Conservation (phyloP, 1,140 invertebrate genomes). For the Halesus radiatus region DNA sequence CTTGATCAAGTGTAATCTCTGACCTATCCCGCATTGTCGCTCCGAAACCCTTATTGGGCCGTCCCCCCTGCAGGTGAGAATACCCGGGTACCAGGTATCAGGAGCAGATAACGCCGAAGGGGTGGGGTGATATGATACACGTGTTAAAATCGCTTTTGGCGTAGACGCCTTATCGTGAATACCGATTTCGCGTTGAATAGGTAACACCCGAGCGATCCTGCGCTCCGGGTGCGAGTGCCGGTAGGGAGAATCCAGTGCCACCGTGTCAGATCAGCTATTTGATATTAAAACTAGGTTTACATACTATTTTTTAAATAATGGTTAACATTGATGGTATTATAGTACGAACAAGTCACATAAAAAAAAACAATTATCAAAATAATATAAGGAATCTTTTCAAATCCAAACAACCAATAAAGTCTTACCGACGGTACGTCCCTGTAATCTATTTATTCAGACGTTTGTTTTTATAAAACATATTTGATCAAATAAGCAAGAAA, state of each 20-base stretch:
- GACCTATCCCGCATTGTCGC: conserved; percentile 34
- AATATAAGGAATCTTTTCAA: too few species aligned
- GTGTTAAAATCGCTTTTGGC: conserved; percentile 52
- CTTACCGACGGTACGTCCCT: too few species aligned
- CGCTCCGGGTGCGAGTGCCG: neutral
- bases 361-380: too few species aligned
- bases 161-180: conserved; percentile 51
- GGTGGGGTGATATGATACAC: conserved; percentile 47
- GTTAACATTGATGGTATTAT: too few species aligned
- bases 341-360: too few species aligned
- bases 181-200: conserved; percentile 52
- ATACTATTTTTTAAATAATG: too few species aligned
- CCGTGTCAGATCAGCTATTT: neutral
- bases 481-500: too few species aligned
- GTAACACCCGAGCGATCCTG: conserved; percentile 40
- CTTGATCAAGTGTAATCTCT: conserved; percentile 34
- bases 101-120: conserved; percentile 25
- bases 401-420: too few species aligned
- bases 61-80: conserved; percentile 27
- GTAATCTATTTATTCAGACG: too few species aligned
- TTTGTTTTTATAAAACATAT: too few species aligned
- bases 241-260: neutral
- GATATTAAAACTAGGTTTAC: too few species aligned
- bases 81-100: conserved; percentile 17
- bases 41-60: neutral